Evolutionary conservation across 2,797 vertebrate genomes (phyloP), one percentile per base, ranked within the genome.

Genomic region (Pelochelys cantorii): DNA sequence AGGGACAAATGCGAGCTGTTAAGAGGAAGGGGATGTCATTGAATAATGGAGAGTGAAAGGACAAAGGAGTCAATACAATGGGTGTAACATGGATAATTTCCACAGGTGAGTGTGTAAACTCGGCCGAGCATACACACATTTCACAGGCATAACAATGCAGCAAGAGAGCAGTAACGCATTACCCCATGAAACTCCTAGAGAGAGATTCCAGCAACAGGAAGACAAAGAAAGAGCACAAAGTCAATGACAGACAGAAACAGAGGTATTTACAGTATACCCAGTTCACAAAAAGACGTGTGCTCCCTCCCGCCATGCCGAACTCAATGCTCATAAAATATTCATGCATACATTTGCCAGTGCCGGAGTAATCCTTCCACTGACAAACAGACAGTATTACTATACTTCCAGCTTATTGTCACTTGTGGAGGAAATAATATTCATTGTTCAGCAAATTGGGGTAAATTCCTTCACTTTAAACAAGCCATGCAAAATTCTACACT

Each of bases 141-240:
- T 27, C 81, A 95, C 94, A 97, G 92, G 97, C 93, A 98, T 92
- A 97, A 94, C 97, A 97, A 97, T 90, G 97, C 93, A 91, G 92
- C 86, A 95, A 96, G 96, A 96, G 95, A 98, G 97, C 97, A 98
- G 98, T 97, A 98, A 98, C 97, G 96, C 97, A 98, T 99, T 99
- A 99, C 99, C 99, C 99, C 99, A 99, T 99, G 98, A 99, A 98
- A 99, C 99, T 99, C 98, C 99, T 99, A 98, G 97, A 98, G 98
- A 97, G 97, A 96, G 98, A 98, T 98, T 98, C 98, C 97, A 97
- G 98, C 95, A 91, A 98, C 93, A 95, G 93, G 94, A 97, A 98
- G 97, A 97, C 97, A 98, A 97, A 98, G 97, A 98, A 95, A 98
- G 94, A 97, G 96, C 94, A 75, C 53, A 98, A 89, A 97, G 97